Conservation (phyloP, 1,140 invertebrate genomes). For the Drepana arcuata region DNA sequence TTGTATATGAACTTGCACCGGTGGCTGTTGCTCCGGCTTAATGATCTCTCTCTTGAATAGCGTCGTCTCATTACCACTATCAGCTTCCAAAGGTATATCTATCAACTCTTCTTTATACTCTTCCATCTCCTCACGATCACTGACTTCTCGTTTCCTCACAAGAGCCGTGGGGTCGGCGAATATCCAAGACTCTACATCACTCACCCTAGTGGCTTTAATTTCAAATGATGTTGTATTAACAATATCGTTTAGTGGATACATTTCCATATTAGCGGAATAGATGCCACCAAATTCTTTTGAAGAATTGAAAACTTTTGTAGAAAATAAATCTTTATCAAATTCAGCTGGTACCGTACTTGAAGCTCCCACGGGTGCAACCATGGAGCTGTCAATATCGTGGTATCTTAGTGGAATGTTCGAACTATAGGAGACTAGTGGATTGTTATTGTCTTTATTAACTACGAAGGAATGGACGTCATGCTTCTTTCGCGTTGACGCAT, state of each 20-base stretch:
- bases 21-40: slow-evolving; percentile 60
- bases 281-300: slow-evolving; percentile 11
- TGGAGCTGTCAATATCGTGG: slow-evolving; percentile 35
- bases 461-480: slow-evolving; percentile 62
- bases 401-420: slow-evolving; percentile 35
- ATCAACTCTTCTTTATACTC: slow-evolving; percentile 40
- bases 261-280: slow-evolving; percentile 12
- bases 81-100: slow-evolving; percentile 51
- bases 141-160: slow-evolving; percentile 43
- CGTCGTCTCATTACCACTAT: slow-evolving; percentile 43
- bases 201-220: slow-evolving; percentile 35
- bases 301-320: slow-evolving; percentile 9
- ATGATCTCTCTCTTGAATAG: slow-evolving; percentile 65
- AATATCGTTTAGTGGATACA: slow-evolving; percentile 24
- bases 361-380: slow-evolving; percentile 20
- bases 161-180: slow-evolving; percentile 43
- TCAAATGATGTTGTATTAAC: slow-evolving; percentile 15
- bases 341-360: slow-evolving; percentile 8
- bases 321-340: slow-evolving; percentile 5
- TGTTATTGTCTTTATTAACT: slow-evolving; percentile 45
- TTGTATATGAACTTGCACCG: slow-evolving; percentile 65
- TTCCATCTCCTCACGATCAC: slow-evolving; percentile 19
- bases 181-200: slow-evolving; percentile 47
- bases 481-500: slow-evolving; percentile 56
- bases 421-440: slow-evolving; percentile 19